These are phyloP conservation scores for Melinaea menophilus DNA, from an alignment of 2,888 invertebrate species.

Conservation along the genomic window DNA sequence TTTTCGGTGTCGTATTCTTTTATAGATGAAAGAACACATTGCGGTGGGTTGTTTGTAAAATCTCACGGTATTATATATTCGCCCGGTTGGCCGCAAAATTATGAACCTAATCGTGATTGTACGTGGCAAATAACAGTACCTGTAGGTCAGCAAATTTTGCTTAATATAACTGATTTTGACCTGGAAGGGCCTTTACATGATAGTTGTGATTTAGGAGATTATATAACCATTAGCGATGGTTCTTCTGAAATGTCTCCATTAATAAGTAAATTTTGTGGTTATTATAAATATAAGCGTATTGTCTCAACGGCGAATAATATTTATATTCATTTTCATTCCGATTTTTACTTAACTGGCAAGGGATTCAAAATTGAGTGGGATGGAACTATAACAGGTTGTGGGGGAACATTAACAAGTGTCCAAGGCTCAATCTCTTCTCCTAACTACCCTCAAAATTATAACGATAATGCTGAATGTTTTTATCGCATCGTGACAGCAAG, in stretches of 20 bases:
- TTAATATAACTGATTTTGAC: constrained; percentile 77
- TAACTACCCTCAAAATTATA: constrained; percentile 88
- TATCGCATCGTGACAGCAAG: constrained; percentile 86
- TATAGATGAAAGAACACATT: constrained; percentile 67
- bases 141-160: constrained; percentile 83
- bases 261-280: constrained; percentile 89
- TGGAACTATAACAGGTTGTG: constrained; percentile 82
- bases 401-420: constrained; percentile 83
- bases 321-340: constrained; percentile 86
- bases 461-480: constrained; percentile 84
- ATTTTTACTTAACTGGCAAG: constrained; percentile 75
- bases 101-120: constrained; percentile 85
- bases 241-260: constrained; percentile 83
- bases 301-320: constrained; percentile 87
- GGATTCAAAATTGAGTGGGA: constrained; percentile 83
- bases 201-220: constrained; percentile 61
- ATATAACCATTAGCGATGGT: constrained; percentile 84
- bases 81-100: constrained; percentile 87
- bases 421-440: constrained; percentile 89
- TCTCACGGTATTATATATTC: constrained; percentile 83
- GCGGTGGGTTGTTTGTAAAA: constrained; percentile 84
- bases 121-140: constrained; percentile 87
- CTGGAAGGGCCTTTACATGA: constrained; percentile 75
- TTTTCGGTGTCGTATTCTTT: constrained; percentile 85
- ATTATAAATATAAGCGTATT: constrained; percentile 78